A percentile compares a stretch with the other conserved stretches of the same genome.
These are phyloP conservation scores for Leuciscus idus DNA, from an alignment of 2,113 vertebrate species.

Conservation along the genomic window DNA sequence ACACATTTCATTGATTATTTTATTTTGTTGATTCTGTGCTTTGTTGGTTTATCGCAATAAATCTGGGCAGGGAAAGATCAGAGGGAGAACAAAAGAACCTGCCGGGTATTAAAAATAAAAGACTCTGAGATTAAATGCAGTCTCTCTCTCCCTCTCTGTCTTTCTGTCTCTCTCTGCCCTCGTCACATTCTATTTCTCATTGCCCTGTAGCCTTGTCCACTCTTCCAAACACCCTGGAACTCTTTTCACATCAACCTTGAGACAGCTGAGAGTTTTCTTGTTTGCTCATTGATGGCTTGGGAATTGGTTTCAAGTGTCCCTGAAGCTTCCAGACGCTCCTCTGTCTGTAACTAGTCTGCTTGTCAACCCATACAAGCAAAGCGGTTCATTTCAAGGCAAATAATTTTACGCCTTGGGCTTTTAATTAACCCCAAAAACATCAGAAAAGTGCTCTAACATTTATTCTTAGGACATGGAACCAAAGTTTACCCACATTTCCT, in stretches of 20 bases:
- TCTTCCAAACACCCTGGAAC: slow-evolving; percentile 34
- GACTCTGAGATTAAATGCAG: slow-evolving; percentile 72
- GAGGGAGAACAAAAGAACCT: slow-evolving; percentile 73
- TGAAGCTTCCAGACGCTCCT: slow-evolving; percentile 21
- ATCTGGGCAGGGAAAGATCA: slow-evolving; percentile 74
- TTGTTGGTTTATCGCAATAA: slow-evolving; percentile 65
- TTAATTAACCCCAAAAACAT: not conserved
- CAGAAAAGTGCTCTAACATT: not conserved
- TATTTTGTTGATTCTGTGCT: slow-evolving; percentile 59
- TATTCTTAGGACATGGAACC: not conserved
- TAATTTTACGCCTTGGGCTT: not conserved
- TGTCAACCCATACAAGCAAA: slow-evolving; percentile 25
- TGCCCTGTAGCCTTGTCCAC: slow-evolving; percentile 30
- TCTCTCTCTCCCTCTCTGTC: slow-evolving; percentile 28
- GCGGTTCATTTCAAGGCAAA: slow-evolving; percentile 9
- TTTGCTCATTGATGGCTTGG: slow-evolving; percentile 42
- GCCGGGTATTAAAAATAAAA: slow-evolving; percentile 80
- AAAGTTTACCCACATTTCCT: not conserved
- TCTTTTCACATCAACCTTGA: slow-evolving; percentile 40
- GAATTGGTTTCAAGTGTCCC: slow-evolving; percentile 43
- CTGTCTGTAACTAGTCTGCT: slow-evolving; percentile 16
- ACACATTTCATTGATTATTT: slow-evolving; percentile 61
- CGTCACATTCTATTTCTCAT: slow-evolving; percentile 33
- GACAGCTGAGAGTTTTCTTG: slow-evolving; percentile 40
- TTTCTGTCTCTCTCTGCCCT: slow-evolving; percentile 5